Percentiles rank a stretch among this genome's conserved stretches.
Conservation (phyloP, 2,797 vertebrate species). For the Diglossa cyanea region DNA sequence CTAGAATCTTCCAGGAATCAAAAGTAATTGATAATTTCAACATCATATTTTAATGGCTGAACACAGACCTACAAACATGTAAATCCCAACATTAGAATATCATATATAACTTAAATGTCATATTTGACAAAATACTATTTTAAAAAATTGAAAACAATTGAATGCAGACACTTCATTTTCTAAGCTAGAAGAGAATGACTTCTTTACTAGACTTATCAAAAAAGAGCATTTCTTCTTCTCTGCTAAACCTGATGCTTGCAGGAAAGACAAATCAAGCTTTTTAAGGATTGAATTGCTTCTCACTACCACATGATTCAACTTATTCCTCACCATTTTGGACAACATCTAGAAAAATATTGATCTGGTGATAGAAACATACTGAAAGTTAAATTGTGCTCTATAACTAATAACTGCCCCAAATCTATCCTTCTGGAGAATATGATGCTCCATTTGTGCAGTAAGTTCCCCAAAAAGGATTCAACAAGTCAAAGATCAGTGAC, state of each 20-base stretch:
- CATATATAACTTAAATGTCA: neutral
- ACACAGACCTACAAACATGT: neutral
- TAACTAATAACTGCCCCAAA: neutral
- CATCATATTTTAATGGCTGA: neutral
- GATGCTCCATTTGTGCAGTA: neutral
- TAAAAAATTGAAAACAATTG: rapidly evolving
- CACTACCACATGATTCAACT: neutral
- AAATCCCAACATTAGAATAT: neutral
- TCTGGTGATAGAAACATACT: neutral
- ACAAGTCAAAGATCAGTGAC: neutral
- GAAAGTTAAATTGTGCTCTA: neutral
- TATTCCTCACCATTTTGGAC: neutral
- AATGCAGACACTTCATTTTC: neutral
- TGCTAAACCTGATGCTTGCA: neutral
- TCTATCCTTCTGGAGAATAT: neutral
- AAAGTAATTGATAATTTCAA: neutral
- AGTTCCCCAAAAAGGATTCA: neutral
- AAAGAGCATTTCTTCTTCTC: neutral
- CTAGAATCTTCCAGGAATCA: neutral
- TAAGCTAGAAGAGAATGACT: neutral
- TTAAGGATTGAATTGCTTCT: neutral
- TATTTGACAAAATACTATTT: neutral
- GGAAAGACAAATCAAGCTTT: neutral
- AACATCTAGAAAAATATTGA: neutral
- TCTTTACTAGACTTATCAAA: neutral